A percentile compares a stretch with the other conserved stretches of the same genome.
Evolutionary conservation across 2,797 vertebrate species (phyloP).

Genomic region (Aeoliscus strigatus): DNA sequence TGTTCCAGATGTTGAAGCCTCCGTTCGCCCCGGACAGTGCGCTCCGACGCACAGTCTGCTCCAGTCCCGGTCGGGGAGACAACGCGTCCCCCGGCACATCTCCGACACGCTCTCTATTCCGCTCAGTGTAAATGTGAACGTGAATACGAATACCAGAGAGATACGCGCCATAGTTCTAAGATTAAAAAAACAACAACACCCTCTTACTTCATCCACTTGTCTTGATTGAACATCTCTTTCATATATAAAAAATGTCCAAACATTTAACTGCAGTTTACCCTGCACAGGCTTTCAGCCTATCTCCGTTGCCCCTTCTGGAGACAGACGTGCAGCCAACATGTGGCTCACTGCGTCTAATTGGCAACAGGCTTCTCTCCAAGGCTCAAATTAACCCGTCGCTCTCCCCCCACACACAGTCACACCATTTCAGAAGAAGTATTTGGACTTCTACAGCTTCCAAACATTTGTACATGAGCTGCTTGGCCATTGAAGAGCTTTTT

Average conservation of each 20-base stretch:
- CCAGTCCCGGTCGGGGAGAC: conserved; percentile 52
- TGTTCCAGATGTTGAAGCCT: too few species aligned
- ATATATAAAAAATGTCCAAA: neutral
- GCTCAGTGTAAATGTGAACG: conserved; percentile 23
- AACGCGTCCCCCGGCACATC: conserved; percentile 66
- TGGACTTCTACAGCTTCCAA: too few species aligned
- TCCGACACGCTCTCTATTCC: conserved; percentile 40
- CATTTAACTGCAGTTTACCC: conserved; percentile 2
- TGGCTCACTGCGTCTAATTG: conserved; percentile 81
- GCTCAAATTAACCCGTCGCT: conserved; percentile 82
- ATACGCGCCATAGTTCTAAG: conserved; percentile 45
- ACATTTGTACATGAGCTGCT: too few species aligned
- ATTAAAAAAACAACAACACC: neutral
- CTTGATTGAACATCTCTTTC: conserved; percentile 15
- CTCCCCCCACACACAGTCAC: conserved; percentile 64
- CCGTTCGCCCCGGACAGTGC: conserved; percentile 62
- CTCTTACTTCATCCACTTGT: conserved; percentile 19
- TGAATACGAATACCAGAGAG: conserved; percentile 38
- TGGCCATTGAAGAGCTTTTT: too few species aligned
- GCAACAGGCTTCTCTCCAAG: conserved; percentile 79
- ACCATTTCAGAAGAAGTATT: conserved; percentile 9
- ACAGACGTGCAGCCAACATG: conserved; percentile 66
- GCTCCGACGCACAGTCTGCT: conserved; percentile 62
- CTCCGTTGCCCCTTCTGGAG: conserved; percentile 55
- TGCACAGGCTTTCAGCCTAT: conserved; percentile 16